phyloP scores from a whole-genome alignment of 2,797 vertebrate species.

The Paramormyrops hopkinsi region DNA sequence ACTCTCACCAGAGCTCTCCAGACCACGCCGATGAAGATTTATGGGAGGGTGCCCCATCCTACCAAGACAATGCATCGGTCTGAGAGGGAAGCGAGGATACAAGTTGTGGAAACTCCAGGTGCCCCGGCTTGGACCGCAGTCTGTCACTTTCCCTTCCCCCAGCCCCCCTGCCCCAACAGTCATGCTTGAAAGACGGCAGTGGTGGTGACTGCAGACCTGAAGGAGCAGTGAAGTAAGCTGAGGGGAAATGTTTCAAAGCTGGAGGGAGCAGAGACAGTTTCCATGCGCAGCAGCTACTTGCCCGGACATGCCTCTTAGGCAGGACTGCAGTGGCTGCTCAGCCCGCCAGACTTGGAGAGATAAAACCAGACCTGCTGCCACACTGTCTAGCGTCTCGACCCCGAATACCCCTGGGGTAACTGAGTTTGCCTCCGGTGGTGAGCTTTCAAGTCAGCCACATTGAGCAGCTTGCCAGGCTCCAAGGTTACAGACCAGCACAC shows the following conservation, averaged over 20 bases:
- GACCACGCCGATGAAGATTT: conserved; percentile 47
- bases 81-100: conserved; percentile 39
- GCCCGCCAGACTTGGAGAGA: conserved; percentile 11
- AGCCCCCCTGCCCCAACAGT: not conserved
- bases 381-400: conserved; percentile 13
- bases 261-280: conserved; percentile 57
- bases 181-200: not conserved
- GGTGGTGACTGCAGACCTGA: not conserved
- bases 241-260: conserved; percentile 52
- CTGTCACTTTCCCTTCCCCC: not conserved
- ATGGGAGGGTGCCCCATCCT: conserved; percentile 38
- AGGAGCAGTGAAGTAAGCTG: not conserved
- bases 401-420: conserved; percentile 10
- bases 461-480: not conserved
- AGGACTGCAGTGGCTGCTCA: conserved; percentile 38
- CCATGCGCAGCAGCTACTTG: conserved; percentile 50
- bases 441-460: conserved; percentile 2
- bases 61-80: conserved; percentile 31
- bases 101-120: not conserved
- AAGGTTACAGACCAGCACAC: not conserved
- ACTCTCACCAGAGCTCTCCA: conserved; percentile 36
- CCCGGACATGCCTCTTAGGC: conserved; percentile 59
- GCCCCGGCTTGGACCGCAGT: not conserved
- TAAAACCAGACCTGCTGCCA: conserved; percentile 14
- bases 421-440: conserved; percentile 21